phyloP scores from a whole-genome alignment of 1,140 invertebrate species.

The Geopemphigus sp. region DNA sequence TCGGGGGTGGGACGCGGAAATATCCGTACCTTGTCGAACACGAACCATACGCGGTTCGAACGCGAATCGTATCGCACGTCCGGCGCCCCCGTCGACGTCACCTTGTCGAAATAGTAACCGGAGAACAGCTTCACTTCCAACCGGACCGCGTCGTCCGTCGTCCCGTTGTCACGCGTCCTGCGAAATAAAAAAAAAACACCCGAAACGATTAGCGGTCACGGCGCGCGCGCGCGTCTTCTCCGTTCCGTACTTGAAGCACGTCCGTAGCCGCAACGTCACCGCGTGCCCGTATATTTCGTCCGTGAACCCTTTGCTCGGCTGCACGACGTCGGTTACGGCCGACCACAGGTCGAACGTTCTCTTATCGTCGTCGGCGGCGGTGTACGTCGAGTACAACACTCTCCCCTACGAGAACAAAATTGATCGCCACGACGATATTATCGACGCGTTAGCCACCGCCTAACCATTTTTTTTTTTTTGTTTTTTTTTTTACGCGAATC shows the following conservation, averaged over 20 bases:
- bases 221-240: not conserved
- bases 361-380: constrained; percentile 31
- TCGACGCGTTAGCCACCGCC: too few species aligned
- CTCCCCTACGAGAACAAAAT: constrained; percentile 3
- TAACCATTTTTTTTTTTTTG: too few species aligned
- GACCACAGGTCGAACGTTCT: constrained; percentile 24
- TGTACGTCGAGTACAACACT: constrained; percentile 18
- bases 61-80: constrained; percentile 62
- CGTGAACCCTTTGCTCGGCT: constrained; percentile 57
- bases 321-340: constrained; percentile 51
- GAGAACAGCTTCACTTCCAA: constrained; percentile 64
- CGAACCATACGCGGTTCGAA: constrained; percentile 64
- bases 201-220: too few species aligned
- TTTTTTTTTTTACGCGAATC: too few species aligned
- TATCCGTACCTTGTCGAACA: constrained; percentile 61
- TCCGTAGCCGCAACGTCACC: not conserved
- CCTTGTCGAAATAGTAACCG: constrained; percentile 61
- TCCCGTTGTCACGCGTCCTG: constrained; percentile 62
- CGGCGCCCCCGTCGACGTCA: constrained; percentile 58
- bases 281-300: constrained; percentile 45
- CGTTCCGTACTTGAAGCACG: not conserved
- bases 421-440: too few species aligned
- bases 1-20: too few species aligned
- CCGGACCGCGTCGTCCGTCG: constrained; percentile 62
- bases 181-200: constrained; percentile 53